Evolutionary conservation across 2,113 vertebrate species (phyloP), one percentile per base, ranked within the genome.

Genomic region (Tor tambroides): DNA sequence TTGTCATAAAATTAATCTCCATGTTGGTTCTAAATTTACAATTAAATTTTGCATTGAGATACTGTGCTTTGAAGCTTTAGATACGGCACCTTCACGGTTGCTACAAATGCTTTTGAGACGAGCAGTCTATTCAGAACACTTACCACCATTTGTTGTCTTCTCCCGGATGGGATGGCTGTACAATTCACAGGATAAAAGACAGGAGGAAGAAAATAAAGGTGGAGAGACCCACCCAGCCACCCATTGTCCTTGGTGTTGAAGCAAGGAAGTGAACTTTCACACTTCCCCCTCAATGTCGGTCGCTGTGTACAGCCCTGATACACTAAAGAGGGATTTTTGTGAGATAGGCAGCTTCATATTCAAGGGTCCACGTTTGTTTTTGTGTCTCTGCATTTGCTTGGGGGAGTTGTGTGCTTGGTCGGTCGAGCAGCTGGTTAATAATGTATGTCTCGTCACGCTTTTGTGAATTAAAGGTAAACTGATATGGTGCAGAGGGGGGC

Each of bases 391-490:
- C 65, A 51, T 67, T 23, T 35, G 43, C 56, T 49, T 77, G 32
- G 78, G 26, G 80, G 46, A 32, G 78, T 75, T 41, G 19, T 46
- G 74, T 75, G 79, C 84, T 84, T 84, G 28, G 84, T 79, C 67
- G 28, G 43, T 49, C 26, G 10, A 59, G 38, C 51, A 51, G 35
- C 51, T 77, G 87, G 19, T 95, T 87, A 94, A 94, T 94, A 89
- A 94, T 95, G 93, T 85, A 95, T 92, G 65, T 59, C 14, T 67
- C 4, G 78, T 84, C 93, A 90, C 43, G 83, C 65, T 59, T 82
- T 35, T 67, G 83, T 92, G 91, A 92, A 94, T 93, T 93, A 92
- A 92, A 92, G 88, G 94, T 94, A 95, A 95, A 92, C 88, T 49
- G 94, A 95, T 95, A 92, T 87, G 84, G 79, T 88, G 69, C 82